Conservation (phyloP, 1,140 invertebrate genomes). For the Trachelipus rathkii region DNA sequence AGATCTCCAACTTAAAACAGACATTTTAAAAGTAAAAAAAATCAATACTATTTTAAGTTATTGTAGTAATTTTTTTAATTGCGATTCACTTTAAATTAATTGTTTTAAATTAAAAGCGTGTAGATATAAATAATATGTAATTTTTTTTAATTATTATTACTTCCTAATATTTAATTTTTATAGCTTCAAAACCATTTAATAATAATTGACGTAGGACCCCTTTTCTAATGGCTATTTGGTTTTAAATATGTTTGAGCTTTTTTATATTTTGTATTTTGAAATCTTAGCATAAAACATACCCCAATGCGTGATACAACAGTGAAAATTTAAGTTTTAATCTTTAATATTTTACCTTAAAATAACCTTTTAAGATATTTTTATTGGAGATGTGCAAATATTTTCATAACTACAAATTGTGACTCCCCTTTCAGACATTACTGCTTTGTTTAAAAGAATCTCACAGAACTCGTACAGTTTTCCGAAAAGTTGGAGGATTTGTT, state of each 20-base stretch:
- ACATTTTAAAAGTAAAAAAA: conserved; percentile 72
- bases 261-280: neutral
- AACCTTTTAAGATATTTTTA: no score
- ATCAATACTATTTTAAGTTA: neutral
- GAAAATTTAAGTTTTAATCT: no score
- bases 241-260: no score
- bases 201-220: no score
- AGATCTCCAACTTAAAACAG: conserved; percentile 76
- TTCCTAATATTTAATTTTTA: no score
- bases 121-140: conserved; percentile 37
- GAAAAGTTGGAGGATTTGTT: conserved; percentile 95
- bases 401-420: no score
- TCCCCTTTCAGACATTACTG: conserved; percentile 63
- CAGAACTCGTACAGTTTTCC: conserved; percentile 89
- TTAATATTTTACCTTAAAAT: neutral
- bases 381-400: no score
- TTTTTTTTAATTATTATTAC: no score
- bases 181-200: no score
- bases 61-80: neutral
- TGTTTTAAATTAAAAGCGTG: conserved; percentile 53
- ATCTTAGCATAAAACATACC: neutral
- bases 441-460: conserved; percentile 89
- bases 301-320: no score
- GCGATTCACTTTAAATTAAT: conserved; percentile 24
- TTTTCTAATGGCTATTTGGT: no score